A percentile compares a stretch with the other conserved stretches of the same genome.
phyloP scores from a whole-genome alignment of 2,797 vertebrate genomes.

The Emys orbicularis region DNA sequence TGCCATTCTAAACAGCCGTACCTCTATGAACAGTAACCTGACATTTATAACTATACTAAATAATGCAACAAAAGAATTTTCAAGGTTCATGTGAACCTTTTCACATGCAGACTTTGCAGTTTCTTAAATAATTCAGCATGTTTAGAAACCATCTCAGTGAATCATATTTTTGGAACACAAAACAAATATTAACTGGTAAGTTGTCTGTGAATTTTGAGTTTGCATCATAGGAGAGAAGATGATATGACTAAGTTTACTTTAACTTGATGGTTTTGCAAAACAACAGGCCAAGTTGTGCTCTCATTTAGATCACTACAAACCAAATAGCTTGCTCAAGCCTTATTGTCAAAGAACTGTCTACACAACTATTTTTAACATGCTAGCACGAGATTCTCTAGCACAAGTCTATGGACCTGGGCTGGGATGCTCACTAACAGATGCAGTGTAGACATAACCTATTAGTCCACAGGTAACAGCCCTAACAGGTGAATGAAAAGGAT shows the following conservation, averaged over 20 bases:
- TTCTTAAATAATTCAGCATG: constrained; percentile 78
- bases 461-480: no score
- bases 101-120: constrained; percentile 59
- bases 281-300: not conserved
- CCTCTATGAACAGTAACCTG: constrained; percentile 72
- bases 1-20: constrained; percentile 68
- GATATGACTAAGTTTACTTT: not conserved
- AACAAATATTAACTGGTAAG: constrained; percentile 57
- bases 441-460: no score
- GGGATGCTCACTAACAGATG: no score
- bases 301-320: not conserved
- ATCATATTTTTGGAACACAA: constrained; percentile 62
- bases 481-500: no score
- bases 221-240: not conserved
- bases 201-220: constrained; percentile 23
- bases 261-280: not conserved
- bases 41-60: constrained; percentile 81
- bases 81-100: constrained; percentile 72
- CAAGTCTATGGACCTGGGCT: no score
- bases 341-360: not conserved
- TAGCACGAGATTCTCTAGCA: no score
- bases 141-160: constrained; percentile 68
- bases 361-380: no score
- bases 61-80: constrained; percentile 82
- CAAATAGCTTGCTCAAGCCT: not conserved